Base-by-base conservation (phyloP, 2,888 invertebrate species). In the Campoletis raptor region DNA sequence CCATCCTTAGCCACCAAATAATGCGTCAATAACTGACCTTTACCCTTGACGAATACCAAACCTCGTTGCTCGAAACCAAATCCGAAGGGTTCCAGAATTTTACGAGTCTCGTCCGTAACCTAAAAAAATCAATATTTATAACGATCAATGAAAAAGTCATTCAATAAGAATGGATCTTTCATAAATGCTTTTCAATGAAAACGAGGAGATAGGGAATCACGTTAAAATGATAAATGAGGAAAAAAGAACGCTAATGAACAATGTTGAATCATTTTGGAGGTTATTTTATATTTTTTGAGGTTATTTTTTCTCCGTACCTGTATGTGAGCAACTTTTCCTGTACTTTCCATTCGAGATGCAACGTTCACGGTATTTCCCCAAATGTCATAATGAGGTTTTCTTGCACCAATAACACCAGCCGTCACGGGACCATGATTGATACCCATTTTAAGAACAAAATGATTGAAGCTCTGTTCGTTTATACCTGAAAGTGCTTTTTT, bases 311-410 rank as follows among this genome's bases (percentile, higher is more conserved):
- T 74, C 54, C 37, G 48, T 91, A 98, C 98, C 97, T 99, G 98
- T 91, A 98, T 97, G 90, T 97, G 98, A 7, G 98, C 98, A 80
- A 98, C 98, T 95, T 98, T 98, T 87, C 99, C 99, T 0, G 99
- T 99, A 92, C 98, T 98, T 94, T 99, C 99, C 99, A 99, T 99
- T 84, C 99, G 95, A 0, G 98, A 98, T 8, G 99, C 99, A 0
- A 99, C 99, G 93, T 99, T 99, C 21, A 99, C 99, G 0, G 99
- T 98, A 93, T 99, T 99, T 1, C 99, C 99, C 98, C 98, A 98
- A 91, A 99, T 99, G 94, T 99, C 99, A 92, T 99, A 99, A 94
- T 99, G 99, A 0, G 99, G 99, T 93, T 99, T 99, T 77, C 98
- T 95, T 0, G 98, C 98, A 18, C 99, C 99, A 90, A 99, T 99